Percentiles rank a stretch among this genome's conserved stretches.
phyloP scores from a whole-genome alignment of 2,113 vertebrate genomes.

The Pycnonotus jocosus region DNA sequence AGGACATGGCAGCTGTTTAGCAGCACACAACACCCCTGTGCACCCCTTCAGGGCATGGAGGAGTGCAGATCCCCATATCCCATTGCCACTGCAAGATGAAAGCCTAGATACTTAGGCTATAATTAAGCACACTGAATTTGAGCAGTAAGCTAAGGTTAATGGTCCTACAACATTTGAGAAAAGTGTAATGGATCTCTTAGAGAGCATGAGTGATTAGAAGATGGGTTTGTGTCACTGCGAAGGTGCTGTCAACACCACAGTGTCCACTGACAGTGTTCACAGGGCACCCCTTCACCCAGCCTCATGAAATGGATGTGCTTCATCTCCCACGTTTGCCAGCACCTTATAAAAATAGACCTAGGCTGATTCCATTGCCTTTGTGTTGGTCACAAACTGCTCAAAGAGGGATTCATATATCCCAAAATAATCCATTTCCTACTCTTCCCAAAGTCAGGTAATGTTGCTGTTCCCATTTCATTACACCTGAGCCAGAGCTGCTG shows the following conservation, averaged over 20 bases:
- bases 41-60: not conserved
- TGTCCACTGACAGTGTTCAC: not conserved
- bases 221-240: conserved; percentile 9
- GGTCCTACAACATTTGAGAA: conserved; percentile 36
- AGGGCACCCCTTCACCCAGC: not conserved
- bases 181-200: conserved; percentile 26
- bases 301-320: not conserved
- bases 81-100: conserved; percentile 9
- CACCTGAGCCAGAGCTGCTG: not conserved
- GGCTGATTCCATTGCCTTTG: not conserved
- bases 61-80: not conserved
- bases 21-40: not conserved
- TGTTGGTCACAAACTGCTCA: not conserved
- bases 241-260: not conserved
- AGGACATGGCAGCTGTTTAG: not conserved
- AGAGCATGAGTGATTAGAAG: conserved; percentile 27
- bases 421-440: not conserved
- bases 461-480: not conserved
- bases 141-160: conserved; percentile 53
- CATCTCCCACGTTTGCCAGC: not conserved
- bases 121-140: conserved; percentile 20
- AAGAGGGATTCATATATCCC: not conserved
- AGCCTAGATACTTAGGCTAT: not conserved
- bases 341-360: not conserved
- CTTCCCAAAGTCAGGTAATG: not conserved